Base-by-base conservation (phyloP, 2,888 invertebrate species). In the Diaprepes abbreviatus region DNA sequence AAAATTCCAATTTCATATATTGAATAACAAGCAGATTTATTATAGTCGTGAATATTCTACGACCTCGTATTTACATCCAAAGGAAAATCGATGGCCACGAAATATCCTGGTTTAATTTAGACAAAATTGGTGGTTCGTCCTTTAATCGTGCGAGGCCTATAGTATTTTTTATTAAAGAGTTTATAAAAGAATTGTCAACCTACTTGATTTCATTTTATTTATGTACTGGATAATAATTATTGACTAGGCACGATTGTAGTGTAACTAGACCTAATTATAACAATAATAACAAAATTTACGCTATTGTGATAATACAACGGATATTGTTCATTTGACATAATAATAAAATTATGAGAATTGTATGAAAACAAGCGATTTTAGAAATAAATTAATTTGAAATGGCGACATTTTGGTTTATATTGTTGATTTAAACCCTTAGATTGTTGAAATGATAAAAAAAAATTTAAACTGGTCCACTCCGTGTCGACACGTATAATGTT, bases 41-140 rank as follows among this genome's bases (percentile, higher is more conserved):
- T 40, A 28, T 24, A 63, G 36, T 52, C 63, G 38, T 63, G 40
- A 19, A 63, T 50, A 52, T 38, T 52, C 52, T 52, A 28, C 50
- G 55, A 43, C 64, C 64, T 55, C 55, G 55, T 43, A 19, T 63
- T 64, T 16, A 55, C 17, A 36, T 35, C 54, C 19, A 19, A 43
- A n/a, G 33, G 33, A 65, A 65, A 65, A 65, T 57, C 65, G 35
- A 65, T 65, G 48, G 35, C 57, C 50, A 21, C 50, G 14, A 57
- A 65, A 57, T 65, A 55, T 45, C 43, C 12, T 33, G 28, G 58
- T 58, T 54, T 63, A 36, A 36, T 52, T 24, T 45, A 45, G 14
- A 48, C 7, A 28, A 45, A 45, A 21, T 12, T 50, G 0, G 9
- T 17, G 36, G 16, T 48, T 48, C n/a, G 24, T 33, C 38, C 24